Evolutionary conservation across 2,888 invertebrate genomes (phyloP).

Genomic region (Anarsia innoxiella): DNA sequence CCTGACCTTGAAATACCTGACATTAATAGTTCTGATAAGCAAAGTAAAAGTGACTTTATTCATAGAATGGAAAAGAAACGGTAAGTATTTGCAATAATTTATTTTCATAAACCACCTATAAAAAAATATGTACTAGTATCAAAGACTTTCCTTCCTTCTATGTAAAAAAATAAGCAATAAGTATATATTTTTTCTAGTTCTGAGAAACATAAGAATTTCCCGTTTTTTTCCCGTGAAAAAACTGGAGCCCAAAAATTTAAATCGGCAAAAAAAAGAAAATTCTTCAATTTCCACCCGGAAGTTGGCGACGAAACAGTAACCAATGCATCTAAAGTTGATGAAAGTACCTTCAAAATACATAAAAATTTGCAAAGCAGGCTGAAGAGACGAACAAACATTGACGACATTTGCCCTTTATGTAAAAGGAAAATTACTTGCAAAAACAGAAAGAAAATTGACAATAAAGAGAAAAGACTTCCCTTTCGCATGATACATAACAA

Average conservation of each 20-base stretch:
- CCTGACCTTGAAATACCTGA: too few species aligned
- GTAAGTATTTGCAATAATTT: too few species aligned
- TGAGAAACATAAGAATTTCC: slow-evolving; percentile 30
- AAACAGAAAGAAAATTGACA: slow-evolving; percentile 2
- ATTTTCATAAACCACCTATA: too few species aligned
- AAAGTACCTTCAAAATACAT: not conserved
- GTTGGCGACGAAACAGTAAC: too few species aligned
- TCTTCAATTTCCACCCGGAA: too few species aligned
- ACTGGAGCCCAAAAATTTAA: slow-evolving; percentile 24
- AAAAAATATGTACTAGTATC: too few species aligned
- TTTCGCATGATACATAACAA: slow-evolving; percentile 26
- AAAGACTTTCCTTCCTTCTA: too few species aligned
- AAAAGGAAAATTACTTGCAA: slow-evolving; percentile 20
- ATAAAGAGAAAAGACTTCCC: too few species aligned
- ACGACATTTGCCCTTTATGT: slow-evolving; percentile 25
- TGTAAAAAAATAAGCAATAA: too few species aligned
- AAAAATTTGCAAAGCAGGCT: not conserved
- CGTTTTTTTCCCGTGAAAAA: slow-evolving; percentile 59
- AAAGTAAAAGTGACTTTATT: too few species aligned
- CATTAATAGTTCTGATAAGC: too few species aligned
- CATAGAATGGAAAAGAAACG: too few species aligned
- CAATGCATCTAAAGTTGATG: not conserved
- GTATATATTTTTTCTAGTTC: not conserved
- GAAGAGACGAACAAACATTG: slow-evolving; percentile 22
- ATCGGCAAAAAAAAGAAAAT: slow-evolving; percentile 36